Base-by-base conservation (phyloP, 2,113 vertebrate species). In the Pomatorhinus ruficollis region DNA sequence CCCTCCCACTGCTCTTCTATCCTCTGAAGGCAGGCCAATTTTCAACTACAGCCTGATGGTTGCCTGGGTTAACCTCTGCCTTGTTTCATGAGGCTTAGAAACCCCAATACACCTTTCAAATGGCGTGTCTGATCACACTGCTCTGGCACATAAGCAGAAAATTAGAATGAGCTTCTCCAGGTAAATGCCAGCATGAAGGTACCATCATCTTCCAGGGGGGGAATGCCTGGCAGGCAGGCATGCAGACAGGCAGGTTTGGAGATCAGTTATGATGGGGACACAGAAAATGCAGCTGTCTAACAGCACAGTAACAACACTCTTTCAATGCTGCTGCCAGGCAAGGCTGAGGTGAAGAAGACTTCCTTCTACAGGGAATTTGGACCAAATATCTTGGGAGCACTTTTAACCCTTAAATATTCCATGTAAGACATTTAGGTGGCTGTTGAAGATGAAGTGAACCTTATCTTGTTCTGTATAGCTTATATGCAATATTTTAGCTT, bases 21-120 rank as follows among this genome's bases (percentile, higher is more conserved):
- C 86, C 72, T 96, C 90, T 97, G 96, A 96, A 96, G 94, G 50
- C 71, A 77, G 94, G 94, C 96, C 95, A 96, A 95, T 90, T 97
- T 96, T 92, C 76, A 89, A 0, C 90, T 95, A 13, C 79, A 89
- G 80, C 83, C 68, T 86, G 64, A 42, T 24, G 37, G 63, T 97
- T 96, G 92, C 96, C 96, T 96, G 86, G 89, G 42, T 96, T 97
- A 90, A 97, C 96, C 95, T 96, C 96, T 86, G 76, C 68, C 22
- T 88, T 77, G 66, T 95, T 97, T 95, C 86, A 90, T 81, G 76
- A 95, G 89, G 89, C 47, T 93, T 83, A 86, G 83, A 95, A 95
- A 63, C 82, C 74, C 90, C 87, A 57, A 59, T 93, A 75, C 57
- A 71, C 27, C 70, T 85, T 91, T 89, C 74, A 91, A 72, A 93